Conservation (phyloP, 2,113 vertebrate species). For the Psammodynastes pulverulentus region DNA sequence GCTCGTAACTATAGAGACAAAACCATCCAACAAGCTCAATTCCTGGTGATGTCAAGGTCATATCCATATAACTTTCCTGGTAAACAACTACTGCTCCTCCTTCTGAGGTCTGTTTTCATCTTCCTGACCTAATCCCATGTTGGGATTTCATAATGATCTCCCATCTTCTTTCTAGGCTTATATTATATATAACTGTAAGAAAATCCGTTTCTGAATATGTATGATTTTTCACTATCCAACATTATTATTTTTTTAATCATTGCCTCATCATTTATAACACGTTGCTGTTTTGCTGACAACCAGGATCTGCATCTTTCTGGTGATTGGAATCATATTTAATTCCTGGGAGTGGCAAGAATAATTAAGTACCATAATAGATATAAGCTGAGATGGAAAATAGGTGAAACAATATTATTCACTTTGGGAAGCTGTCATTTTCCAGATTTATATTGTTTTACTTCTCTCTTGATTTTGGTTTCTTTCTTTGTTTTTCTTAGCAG, state of each 20-base stretch:
- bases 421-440: not conserved
- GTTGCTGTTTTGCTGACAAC: not conserved
- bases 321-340: not conserved
- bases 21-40: not conserved
- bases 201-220: not conserved
- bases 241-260: not conserved
- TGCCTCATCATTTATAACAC: not conserved
- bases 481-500: not conserved
- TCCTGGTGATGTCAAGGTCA: not conserved
- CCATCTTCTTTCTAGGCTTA: not conserved
- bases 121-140: not conserved
- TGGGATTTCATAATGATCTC: not conserved
- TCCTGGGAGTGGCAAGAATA: not conserved
- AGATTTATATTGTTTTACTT: not conserved
- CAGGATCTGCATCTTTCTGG: not conserved
- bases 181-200: not conserved
- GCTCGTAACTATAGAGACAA: not conserved
- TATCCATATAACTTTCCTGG: not conserved
- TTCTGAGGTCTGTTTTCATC: not conserved
- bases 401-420: not conserved
- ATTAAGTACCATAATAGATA: not conserved
- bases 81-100: not conserved
- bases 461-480: not conserved
- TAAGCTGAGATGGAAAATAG: not conserved
- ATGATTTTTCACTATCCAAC: not conserved